Percentiles rank a stretch among this genome's conserved stretches.
Conservation (phyloP, 2,113 vertebrate species). For the Crotalus horridus region DNA sequence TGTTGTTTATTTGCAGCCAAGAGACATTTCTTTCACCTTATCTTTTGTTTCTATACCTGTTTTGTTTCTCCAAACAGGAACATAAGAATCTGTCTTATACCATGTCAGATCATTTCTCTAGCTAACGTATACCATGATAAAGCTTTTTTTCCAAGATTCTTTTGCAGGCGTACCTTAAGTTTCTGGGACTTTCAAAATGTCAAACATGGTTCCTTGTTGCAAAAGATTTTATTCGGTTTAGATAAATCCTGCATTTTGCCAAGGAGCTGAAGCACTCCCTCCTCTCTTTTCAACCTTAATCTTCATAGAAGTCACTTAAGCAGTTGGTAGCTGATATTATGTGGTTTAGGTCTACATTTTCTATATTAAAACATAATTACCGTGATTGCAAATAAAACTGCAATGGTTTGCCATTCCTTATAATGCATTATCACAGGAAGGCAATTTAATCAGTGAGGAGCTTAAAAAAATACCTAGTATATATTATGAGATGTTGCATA, state of each 20-base stretch:
- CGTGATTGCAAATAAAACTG: constrained; percentile 31
- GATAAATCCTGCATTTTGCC: not conserved
- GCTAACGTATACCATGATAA: not conserved
- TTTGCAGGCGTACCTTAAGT: not conserved
- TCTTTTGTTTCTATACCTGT: not conserved
- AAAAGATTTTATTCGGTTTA: not conserved
- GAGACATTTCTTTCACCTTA: not conserved
- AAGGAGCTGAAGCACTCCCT: not conserved
- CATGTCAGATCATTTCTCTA: not conserved
- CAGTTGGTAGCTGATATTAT: constrained; percentile 26
- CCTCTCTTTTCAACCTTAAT: constrained; percentile 10
- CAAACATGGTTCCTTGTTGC: not conserved
- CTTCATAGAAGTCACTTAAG: constrained; percentile 17
- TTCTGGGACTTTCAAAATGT: not conserved
- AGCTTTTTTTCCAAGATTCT: not conserved
- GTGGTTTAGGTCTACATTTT: constrained; percentile 26
- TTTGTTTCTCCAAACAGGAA: not conserved
- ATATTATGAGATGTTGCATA: not conserved
- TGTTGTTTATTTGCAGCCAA: not conserved
- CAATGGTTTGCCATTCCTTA: constrained; percentile 30
- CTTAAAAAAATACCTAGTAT: not conserved
- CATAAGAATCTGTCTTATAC: not conserved
- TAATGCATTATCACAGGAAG: constrained; percentile 28
- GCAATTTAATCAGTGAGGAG: constrained; percentile 23
- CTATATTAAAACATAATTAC: constrained; percentile 31